Conservation (phyloP, 1,140 invertebrate species). For the Acromyrmex charruanus region DNA sequence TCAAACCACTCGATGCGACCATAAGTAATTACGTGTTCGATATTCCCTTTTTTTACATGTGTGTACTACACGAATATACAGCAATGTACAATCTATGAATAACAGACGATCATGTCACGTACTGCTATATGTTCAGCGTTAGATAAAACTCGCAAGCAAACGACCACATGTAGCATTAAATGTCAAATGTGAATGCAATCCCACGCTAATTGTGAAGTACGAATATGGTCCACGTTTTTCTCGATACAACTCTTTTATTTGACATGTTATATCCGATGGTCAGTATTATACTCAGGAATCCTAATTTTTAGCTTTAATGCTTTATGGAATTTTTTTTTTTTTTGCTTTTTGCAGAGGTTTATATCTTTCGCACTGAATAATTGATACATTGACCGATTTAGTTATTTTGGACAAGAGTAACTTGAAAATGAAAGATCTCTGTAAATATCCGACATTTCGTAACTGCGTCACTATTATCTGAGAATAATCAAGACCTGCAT, state of each 20-base stretch:
- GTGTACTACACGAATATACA: background rate
- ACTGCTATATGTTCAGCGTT: slow-evolving; percentile 5
- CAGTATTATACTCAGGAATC: background rate
- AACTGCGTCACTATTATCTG: background rate
- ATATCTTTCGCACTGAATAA: background rate
- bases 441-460: background rate
- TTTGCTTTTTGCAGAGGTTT: background rate
- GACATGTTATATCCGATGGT: no score
- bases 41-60: slow-evolving; percentile 34
- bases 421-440: background rate
- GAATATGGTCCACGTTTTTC: slow-evolving; percentile 12
- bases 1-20: slow-evolving; percentile 20
- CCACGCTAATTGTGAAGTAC: slow-evolving; percentile 14
- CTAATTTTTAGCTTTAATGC: background rate
- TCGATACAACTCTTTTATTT: background rate
- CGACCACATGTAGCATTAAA: slow-evolving; percentile 13
- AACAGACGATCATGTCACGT: slow-evolving; percentile 20
- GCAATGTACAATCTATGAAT: slow-evolving; percentile 25
- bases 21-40: slow-evolving; percentile 53
- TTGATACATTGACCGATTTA: background rate
- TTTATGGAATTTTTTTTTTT: background rate
- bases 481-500: slow-evolving; percentile 49
- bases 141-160: slow-evolving; percentile 19
- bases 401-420: background rate
- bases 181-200: slow-evolving; percentile 41